Percentiles rank a stretch among this genome's conserved stretches.
phyloP scores from a whole-genome alignment of 1,140 invertebrate species.

The Sycophila sp. region DNA sequence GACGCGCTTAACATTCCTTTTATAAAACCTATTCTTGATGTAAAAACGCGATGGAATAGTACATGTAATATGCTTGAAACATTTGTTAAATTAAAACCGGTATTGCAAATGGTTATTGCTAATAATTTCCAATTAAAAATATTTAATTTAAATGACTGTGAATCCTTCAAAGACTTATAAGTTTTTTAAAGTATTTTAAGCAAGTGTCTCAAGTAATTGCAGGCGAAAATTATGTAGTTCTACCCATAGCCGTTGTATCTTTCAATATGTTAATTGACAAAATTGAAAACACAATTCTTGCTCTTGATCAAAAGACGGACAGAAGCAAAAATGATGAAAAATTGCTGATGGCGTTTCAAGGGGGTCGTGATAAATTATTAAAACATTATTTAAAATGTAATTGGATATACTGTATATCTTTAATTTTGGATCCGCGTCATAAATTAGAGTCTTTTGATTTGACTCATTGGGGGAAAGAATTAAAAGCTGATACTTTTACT shows the following conservation, averaged over 20 bases:
- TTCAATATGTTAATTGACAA: slow-evolving; percentile 8
- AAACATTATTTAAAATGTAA: slow-evolving; percentile 38
- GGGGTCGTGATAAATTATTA: slow-evolving; percentile 27
- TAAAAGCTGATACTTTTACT: slow-evolving; percentile 15
- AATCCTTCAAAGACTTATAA: background rate
- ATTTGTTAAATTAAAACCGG: background rate
- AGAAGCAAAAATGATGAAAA: background rate
- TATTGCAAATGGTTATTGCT: background rate
- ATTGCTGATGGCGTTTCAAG: background rate
- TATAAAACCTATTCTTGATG: background rate
- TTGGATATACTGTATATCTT: slow-evolving; percentile 37
- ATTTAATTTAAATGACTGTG: background rate
- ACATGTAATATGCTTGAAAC: slow-evolving; percentile 3
- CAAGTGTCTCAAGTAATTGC: background rate
- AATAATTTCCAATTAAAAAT: background rate
- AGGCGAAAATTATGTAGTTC: background rate
- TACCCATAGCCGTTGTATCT: background rate
- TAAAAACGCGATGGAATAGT: slow-evolving; percentile 1
- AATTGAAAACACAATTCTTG: background rate
- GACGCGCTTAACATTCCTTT: background rate
- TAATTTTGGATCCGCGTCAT: slow-evolving; percentile 35
- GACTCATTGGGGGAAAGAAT: slow-evolving; percentile 18
- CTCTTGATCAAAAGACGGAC: background rate
- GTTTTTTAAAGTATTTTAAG: slow-evolving; percentile 5
- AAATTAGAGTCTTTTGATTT: slow-evolving; percentile 31